Percentiles rank a stretch among this genome's conserved stretches.
These are phyloP conservation scores for Callipepla squamata DNA, from an alignment of 2,113 vertebrate genomes.

Conservation along the genomic window DNA sequence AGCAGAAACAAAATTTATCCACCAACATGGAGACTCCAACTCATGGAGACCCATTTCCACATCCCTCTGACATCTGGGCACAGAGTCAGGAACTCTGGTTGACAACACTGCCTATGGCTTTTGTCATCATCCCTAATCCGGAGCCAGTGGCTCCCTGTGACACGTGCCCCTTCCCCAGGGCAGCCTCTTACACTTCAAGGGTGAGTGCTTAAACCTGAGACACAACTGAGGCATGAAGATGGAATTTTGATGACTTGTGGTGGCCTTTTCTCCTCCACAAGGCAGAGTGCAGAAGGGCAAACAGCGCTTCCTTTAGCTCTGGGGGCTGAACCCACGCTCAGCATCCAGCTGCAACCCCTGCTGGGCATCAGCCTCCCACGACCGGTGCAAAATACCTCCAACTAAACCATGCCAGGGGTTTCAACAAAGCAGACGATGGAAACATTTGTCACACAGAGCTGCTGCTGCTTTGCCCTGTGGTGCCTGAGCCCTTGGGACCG, in stretches of 20 bases:
- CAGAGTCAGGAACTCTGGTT: not conserved
- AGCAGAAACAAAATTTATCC: not conserved
- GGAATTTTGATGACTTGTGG: not conserved
- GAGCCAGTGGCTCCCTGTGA: not conserved
- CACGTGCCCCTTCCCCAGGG: not conserved
- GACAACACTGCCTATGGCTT: not conserved
- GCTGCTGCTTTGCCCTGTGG: not conserved
- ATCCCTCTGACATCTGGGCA: not conserved
- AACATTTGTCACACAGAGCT: not conserved
- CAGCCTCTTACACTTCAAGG: not conserved
- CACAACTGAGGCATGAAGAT: not conserved
- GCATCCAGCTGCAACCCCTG: not conserved
- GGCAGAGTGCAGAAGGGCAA: not conserved
- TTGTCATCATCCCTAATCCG: not conserved
- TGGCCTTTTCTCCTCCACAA: fast-evolving
- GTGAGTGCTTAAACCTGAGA: not conserved
- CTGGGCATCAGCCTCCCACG: fast-evolving
- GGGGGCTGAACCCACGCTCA: not conserved
- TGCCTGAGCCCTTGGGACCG: not conserved
- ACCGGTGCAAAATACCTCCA: not conserved
- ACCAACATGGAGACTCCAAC: too few species aligned
- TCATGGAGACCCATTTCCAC: fast-evolving
- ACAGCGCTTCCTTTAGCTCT: not conserved
- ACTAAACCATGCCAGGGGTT: not conserved
- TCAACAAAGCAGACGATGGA: not conserved